Base-by-base conservation (phyloP, 2,113 vertebrate genomes). In the Pipra filicauda region DNA sequence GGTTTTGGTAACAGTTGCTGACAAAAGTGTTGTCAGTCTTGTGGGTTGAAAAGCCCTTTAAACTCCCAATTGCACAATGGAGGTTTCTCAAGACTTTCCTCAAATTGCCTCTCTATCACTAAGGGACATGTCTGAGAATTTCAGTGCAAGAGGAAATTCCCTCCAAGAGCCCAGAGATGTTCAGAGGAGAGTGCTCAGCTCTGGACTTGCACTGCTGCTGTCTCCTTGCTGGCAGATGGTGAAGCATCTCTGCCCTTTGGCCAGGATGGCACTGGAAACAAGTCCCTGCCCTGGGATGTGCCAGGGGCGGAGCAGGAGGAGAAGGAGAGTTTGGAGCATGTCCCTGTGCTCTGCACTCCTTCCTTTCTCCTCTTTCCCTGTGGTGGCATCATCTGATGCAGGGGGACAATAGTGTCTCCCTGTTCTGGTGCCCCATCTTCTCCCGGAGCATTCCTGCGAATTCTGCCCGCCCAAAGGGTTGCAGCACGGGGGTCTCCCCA, bases 61-160 rank as follows among this genome's bases (percentile, higher is more conserved):
- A 96, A 92, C 41, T 86, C 64, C 65, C 22, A 10, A 49, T 95
- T 96, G 85, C 90, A 88, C 79, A 97, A 96, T 2, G 8, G 8
- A 3, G 20, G 28, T 96, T 95, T 96, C 95, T 94, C 88, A 95
- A 95, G 95, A 94, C 88, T 93, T 91, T 92, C 83, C 88, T 66
- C 83, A 94, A 75, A 69, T 57, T 86, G 94, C 80, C 58, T 88
- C 69, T 72, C 43, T 11, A 30, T 76, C 69, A 67, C 44, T 78
- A 37, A 49, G 35, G 79, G 65, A 88, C n/a, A 27, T 37, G 54
- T 44, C 77, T 72, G 77, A 92, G 91, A 90, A 92, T 90, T 94
- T 94, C 20, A 28, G 3, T 0, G 4, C 2, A 2, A 57, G 52
- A 61, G 58, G 82, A 93, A 86, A 92, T 93, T 92, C 92, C 90